phyloP scores from a whole-genome alignment of 2,113 vertebrate genomes.

The Rhabdomys dilectus region DNA sequence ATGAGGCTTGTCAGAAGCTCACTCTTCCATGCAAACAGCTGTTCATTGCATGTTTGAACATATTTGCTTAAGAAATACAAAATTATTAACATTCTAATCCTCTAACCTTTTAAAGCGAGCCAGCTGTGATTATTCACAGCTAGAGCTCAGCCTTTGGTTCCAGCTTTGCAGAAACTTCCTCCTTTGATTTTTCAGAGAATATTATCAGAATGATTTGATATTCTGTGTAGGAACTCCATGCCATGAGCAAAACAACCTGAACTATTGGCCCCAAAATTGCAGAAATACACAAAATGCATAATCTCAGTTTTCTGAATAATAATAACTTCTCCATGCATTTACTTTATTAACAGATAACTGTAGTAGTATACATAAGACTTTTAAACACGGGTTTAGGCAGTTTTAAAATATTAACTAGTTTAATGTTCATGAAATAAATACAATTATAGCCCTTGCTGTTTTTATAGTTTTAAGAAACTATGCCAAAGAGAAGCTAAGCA shows the following conservation, averaged over 20 bases:
- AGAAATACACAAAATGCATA: not conserved
- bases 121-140: slow-evolving; percentile 77
- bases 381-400: not conserved
- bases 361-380: not conserved
- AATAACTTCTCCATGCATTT: slow-evolving; percentile 11
- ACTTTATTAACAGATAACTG: not conserved
- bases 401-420: slow-evolving; percentile 41
- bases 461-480: slow-evolving; percentile 45
- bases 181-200: slow-evolving; percentile 53
- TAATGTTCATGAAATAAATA: not conserved
- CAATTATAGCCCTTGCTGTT: slow-evolving; percentile 30
- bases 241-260: slow-evolving; percentile 13
- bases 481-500: slow-evolving; percentile 17
- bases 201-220: slow-evolving; percentile 56
- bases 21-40: slow-evolving; percentile 70
- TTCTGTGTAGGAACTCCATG: not conserved
- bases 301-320: not conserved
- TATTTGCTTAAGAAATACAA: slow-evolving; percentile 83
- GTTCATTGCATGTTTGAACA: slow-evolving; percentile 74
- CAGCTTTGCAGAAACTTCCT: slow-evolving; percentile 57
- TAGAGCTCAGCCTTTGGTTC: slow-evolving; percentile 53
- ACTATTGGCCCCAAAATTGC: not conserved
- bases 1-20: slow-evolving; percentile 73
- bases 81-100: slow-evolving; percentile 82
- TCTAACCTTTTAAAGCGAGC: slow-evolving; percentile 78